Conservation (phyloP, 2,797 vertebrate genomes). For the Dicrostonyx torquatus region DNA sequence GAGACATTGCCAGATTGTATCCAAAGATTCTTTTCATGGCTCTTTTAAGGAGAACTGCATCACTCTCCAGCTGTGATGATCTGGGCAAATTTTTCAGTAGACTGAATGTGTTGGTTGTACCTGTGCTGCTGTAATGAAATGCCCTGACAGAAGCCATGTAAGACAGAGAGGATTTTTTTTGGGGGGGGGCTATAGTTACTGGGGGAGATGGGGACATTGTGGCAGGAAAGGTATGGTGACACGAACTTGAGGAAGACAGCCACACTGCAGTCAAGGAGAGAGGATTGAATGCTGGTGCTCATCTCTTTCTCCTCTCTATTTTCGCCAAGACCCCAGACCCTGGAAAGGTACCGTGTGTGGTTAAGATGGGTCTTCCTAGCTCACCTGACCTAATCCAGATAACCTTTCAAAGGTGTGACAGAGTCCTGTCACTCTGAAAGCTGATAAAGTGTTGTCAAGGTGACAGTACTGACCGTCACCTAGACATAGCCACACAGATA, state of each 20-base stretch:
- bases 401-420: not conserved
- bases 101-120: not conserved
- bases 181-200: not conserved
- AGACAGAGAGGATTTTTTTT: not conserved
- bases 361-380: not conserved
- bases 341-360: not conserved
- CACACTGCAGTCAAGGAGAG: not conserved
- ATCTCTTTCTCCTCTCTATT: not conserved
- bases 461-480: not conserved
- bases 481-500: not conserved
- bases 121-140: not conserved
- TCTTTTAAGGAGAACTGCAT: conserved; percentile 33
- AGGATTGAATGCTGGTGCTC: not conserved
- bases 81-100: not conserved
- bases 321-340: not conserved
- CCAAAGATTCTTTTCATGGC: not conserved
- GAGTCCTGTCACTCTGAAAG: not conserved
- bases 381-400: not conserved
- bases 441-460: not conserved
- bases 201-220: not conserved
- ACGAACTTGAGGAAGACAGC: not conserved
- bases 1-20: not conserved
- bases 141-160: not conserved
- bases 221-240: not conserved
- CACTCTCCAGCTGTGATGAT: not conserved